phyloP scores from a whole-genome alignment of 2,113 vertebrate genomes.

The Microtus ochrogaster region DNA sequence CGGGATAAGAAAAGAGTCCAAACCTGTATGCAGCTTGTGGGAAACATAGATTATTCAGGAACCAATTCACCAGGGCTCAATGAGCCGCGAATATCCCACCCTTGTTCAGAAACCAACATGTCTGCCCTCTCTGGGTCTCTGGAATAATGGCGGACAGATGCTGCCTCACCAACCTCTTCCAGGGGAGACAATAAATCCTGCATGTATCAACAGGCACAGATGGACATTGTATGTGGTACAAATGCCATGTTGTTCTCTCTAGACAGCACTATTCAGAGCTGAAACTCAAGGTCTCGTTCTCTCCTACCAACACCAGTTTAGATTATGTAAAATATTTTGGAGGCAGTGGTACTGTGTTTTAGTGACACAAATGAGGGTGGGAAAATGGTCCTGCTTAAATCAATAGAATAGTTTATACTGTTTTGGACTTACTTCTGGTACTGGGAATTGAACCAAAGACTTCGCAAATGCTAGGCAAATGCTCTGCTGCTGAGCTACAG shows the following conservation, averaged over 20 bases:
- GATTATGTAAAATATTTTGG: not conserved
- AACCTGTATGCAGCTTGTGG: no score
- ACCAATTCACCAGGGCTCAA: not conserved
- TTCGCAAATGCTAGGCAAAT: not conserved
- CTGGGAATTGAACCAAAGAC: not conserved
- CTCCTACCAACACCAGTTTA: not conserved
- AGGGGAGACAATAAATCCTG: not conserved
- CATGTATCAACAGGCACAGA: not conserved
- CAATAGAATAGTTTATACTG: not conserved
- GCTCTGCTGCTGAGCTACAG: not conserved
- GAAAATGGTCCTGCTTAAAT: not conserved
- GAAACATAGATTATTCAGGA: not conserved
- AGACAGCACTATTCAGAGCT: not conserved
- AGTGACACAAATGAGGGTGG: not conserved
- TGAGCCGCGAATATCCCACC: no score
- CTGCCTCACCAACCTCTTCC: not conserved
- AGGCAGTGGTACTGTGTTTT: not conserved
- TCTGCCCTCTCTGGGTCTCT: not conserved
- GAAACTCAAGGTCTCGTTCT: not conserved
- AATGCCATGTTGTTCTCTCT: not conserved
- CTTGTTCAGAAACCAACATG: not conserved
- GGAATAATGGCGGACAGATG: not conserved
- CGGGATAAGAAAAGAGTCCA: fast-evolving
- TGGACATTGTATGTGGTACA: not conserved
- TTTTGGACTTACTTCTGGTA: not conserved